These are phyloP conservation scores for Cephus nigrinus DNA, from an alignment of 2,888 invertebrate genomes.

Conservation along the genomic window DNA sequence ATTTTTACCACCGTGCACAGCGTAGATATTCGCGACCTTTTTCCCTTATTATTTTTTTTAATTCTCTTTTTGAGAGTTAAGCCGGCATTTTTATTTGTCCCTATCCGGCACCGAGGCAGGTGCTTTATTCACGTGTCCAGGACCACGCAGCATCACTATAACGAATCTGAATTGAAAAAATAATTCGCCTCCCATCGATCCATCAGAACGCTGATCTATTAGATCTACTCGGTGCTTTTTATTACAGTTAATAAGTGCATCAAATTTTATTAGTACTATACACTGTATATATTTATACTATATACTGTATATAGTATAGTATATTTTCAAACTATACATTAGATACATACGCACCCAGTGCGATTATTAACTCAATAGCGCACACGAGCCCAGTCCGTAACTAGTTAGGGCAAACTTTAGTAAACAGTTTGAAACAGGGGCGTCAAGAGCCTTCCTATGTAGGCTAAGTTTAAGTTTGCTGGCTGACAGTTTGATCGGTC, in stretches of 20 bases:
- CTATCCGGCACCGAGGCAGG: neutral
- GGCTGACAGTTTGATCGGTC: conserved; percentile 51
- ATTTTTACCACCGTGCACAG: conserved; percentile 19
- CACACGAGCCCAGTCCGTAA: conserved; percentile 4
- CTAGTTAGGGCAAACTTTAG: conserved; percentile 20
- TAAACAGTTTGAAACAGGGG: conserved; percentile 22
- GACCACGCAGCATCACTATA: neutral
- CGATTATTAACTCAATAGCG: conserved; percentile 24
- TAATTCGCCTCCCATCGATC: neutral
- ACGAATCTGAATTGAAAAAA: neutral
- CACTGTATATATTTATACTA: neutral
- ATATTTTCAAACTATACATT: neutral
- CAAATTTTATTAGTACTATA: neutral
- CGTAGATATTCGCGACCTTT: neutral
- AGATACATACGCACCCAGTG: conserved; percentile 6
- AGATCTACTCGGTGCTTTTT: too few species aligned
- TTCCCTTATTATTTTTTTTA: conserved; percentile 12
- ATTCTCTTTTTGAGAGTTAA: conserved; percentile 9
- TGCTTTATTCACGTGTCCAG: neutral
- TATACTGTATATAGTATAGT: neutral
- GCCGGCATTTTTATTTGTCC: neutral
- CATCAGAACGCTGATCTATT: neutral
- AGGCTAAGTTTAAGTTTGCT: conserved; percentile 30
- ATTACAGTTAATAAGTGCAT: too few species aligned
- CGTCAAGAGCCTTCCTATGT: conserved; percentile 5